Evolutionary conservation across 2,797 vertebrate genomes (phyloP), one percentile per base, ranked within the genome.

Genomic region (Argentina silus): DNA sequence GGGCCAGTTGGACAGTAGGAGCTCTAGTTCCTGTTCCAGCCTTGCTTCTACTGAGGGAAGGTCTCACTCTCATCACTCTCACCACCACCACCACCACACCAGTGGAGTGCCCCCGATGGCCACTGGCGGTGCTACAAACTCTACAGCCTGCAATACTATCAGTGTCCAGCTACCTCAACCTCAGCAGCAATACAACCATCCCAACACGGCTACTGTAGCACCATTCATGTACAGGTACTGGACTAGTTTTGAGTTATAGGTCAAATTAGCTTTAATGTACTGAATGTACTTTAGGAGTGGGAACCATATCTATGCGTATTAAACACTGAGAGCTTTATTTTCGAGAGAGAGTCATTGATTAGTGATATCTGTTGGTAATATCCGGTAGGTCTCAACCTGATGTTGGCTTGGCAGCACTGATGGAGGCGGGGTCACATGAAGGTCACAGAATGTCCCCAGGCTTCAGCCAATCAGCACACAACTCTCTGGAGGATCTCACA

Each of bases 221-320:
- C 96, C 96, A 56, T 96, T 96, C 87, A 94, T 96, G 91, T 96
- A 96, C 94, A 96, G 95, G 96, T 96, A 77, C 92, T 0, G 81
- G 9, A 1, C 8, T 36, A 6, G 7, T 11, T 59, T 19, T 19
- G 56, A 23, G 27, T 36, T 36, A 1, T 36, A 36, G 27, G 27
- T 36, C 27, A 36, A 36, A 36, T 4, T 36, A 36, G 27, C 27
- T 36, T 36, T 36, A 36, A 36, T 4, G 27, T 36, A 36, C 27
- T 36, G 27, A 36, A 36, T 36, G 27, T 36, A 36, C 27, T 36
- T 4, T 36, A 36, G 27, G 27, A 59, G 7, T 19, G 19, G 43
- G 8, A 21, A 66, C 17, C 11, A 45, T 64, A 53, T 51, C 50
- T 15, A 7, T 36, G 27, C 60, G 36, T 12, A 43, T 56, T 56